Conservation (phyloP, 2,797 vertebrate species). For the Sylvilagus floridanus region DNA sequence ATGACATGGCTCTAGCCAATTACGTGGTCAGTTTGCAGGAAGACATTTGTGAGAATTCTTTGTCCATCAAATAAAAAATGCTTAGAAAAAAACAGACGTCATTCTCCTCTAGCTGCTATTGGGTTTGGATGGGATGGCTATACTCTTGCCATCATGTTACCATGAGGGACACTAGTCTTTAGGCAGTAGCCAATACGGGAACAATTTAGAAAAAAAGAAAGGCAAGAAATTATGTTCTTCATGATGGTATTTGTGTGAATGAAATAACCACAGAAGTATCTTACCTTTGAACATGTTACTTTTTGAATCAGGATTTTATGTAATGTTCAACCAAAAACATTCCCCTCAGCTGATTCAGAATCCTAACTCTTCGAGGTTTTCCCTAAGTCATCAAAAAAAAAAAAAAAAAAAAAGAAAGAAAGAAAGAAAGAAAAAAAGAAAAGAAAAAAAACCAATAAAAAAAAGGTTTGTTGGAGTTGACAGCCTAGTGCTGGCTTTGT, state of each 20-base stretch:
- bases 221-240: neutral
- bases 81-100: neutral
- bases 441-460: too few relatives aligned
- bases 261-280: neutral
- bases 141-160: neutral
- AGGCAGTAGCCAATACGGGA: neutral
- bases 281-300: neutral
- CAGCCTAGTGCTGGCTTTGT: neutral
- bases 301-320: constrained; percentile 20
- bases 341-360: constrained; percentile 2
- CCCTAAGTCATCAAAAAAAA: neutral
- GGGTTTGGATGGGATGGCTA: neutral
- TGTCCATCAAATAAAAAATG: neutral
- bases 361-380: neutral
- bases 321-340: neutral
- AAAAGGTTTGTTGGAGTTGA: neutral
- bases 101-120: neutral
- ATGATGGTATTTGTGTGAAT: neutral
- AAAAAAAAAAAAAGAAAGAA: neutral
- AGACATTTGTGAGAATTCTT: neutral
- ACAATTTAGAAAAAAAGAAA: neutral
- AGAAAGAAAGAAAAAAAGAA: neutral
- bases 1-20: neutral
- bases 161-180: neutral
- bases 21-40: neutral